Evolutionary conservation across 2,888 invertebrate species (phyloP).

Genomic region (Archaeoteleia sp.): DNA sequence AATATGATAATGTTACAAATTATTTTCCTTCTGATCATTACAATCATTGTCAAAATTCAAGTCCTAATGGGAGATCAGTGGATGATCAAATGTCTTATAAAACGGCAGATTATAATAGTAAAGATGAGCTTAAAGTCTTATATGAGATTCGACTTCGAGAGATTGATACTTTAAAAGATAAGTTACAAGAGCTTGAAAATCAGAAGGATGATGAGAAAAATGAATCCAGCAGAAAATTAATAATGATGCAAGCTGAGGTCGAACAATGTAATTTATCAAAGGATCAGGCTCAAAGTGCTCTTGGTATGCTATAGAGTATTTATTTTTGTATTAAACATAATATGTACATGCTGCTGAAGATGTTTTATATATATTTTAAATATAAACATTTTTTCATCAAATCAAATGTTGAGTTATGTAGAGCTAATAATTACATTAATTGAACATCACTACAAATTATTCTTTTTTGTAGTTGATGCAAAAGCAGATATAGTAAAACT

Average conservation of each 20-base stretch:
- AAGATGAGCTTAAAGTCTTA: constrained; percentile 74
- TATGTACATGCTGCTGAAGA: not conserved
- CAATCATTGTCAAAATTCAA: constrained; percentile 17
- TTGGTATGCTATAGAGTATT: no score
- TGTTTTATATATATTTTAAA: constrained; percentile 1
- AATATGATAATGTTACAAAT: constrained; percentile 61
- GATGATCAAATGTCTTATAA: no score
- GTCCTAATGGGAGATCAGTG: constrained; percentile 23
- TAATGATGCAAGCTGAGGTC: constrained; percentile 79
- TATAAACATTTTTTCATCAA: not conserved
- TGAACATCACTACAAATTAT: not conserved
- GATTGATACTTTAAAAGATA: constrained; percentile 64
- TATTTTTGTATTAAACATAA: no score
- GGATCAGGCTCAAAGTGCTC: constrained; percentile 80
- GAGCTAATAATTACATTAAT: not conserved
- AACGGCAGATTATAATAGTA: constrained; percentile 64
- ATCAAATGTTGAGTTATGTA: constrained; percentile 2
- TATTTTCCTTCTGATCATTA: constrained; percentile 60
- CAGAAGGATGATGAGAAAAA: constrained; percentile 69
- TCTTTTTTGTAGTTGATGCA: constrained; percentile 62
- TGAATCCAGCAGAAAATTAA: constrained; percentile 77
- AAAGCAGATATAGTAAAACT: constrained; percentile 67
- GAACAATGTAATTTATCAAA: constrained; percentile 78
- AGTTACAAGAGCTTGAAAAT: constrained; percentile 61
- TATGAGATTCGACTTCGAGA: constrained; percentile 74